Base-by-base conservation (phyloP, 2,888 invertebrate species). In the Athalia cordata region DNA sequence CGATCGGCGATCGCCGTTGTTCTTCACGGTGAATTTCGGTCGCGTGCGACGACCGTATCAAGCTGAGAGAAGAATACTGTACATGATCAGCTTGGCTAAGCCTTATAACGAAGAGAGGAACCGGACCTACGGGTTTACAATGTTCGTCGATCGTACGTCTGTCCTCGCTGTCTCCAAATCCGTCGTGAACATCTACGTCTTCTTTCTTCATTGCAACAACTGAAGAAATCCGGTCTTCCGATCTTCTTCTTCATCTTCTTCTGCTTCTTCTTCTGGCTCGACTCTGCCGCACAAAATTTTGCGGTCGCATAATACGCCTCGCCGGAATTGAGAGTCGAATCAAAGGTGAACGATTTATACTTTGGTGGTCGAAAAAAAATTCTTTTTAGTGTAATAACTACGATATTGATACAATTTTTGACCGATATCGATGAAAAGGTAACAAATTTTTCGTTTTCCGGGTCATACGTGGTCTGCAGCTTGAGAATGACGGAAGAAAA, bases 41-140 rank as follows among this genome's bases (percentile, higher is more conserved):
- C 72, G 72, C 72, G 72, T 72, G 72, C 72, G 43, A 45, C 47
- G 72, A 72, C 57, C 72, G 72, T 72, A 72, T 72, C 72, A 72
- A 59, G 59, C 47, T 47, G 45, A 45, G n/a, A 49, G 11, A 29
- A 29, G 29, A 29, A 29, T 29, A 29, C 29, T 29, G 29, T 29
- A 29, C 29, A 29, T 29, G 29, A 29, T 29, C 1, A 29, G 29
- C 29, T 29, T 29, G 29, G 29, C 29, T 29, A 2, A 0, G 29
- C 29, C 29, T 29, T 29, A 29, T 29, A 29, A 0, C 49, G 7
- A 45, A 11, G 57, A 8, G 70, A 59, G 57, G 72, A 72, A 72
- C 72, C 72, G 72, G 72, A 72, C 72, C 57, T 72, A 72, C 72
- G 72, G 72, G 72, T 72, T 72, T 72, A 72, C 72, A 13, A 47